Base-by-base conservation (phyloP, 2,113 vertebrate species). In the Myiozetetes cayanensis region DNA sequence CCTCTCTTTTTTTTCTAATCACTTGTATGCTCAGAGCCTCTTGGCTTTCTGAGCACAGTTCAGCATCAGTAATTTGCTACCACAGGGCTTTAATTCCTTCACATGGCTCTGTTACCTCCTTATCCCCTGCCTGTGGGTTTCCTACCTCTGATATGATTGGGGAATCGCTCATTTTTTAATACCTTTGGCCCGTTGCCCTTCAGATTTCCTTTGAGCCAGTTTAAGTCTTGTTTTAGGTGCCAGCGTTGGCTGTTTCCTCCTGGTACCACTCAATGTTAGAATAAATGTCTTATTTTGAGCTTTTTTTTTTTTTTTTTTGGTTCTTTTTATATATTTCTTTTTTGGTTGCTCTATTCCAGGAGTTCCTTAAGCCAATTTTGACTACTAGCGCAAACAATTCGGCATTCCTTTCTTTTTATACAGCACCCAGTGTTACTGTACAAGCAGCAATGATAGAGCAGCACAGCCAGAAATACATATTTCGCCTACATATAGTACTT, bases 341-440 rank as follows among this genome's bases (percentile, higher is more conserved):
- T 95, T 79, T 14, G 19, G 47, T 68, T 81, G 44, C 41, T 91
- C 91, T 97, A 96, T 97, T 96, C 87, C 91, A 62, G 50, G 93
- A 94, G 58, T 72, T 74, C 58, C 71, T 87, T n/a, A 20, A 62
- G 72, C 76, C 68, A 53, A 33, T 94, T 96, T 83, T 85, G 70
- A 58, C 78, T 39, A 66, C 71, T 50, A 56, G 71, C 35, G 52
- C 39, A 50, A 95, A 53, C 83, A 81, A 62, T 89, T 89, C 75
- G 86, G 76, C 93, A 89, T 96, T 94, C 94, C 94, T 86, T 96
- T 96, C 93, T 93, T 95, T 97, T 97, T 93, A 89, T 95, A 71
- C 56, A 28, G 72, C 0, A 1, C 88, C 33, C 46, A 77, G 24
- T 81, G 83, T 85, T 90, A 43, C 83, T 84, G 7, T 41, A n/a